These are phyloP conservation scores for Petrosia ficiformis DNA, from an alignment of 37 sponge, comb jelly and placozoan species.

Conservation along the genomic window DNA sequence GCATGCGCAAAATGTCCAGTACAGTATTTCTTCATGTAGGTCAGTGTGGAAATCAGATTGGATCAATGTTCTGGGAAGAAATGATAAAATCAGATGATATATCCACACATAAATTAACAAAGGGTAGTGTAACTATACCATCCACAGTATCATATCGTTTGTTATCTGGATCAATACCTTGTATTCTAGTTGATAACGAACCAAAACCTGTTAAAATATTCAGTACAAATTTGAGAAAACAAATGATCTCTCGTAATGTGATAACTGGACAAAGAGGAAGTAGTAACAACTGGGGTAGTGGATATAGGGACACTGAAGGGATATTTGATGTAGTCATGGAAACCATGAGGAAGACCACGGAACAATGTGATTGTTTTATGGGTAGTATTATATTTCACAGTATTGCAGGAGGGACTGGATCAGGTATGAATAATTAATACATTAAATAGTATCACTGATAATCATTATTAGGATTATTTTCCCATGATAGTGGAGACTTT, in stretches of 20 bases:
- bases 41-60: slow-evolving; percentile 83
- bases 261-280: slow-evolving; percentile 53
- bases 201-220: slow-evolving; percentile 17
- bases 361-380: slow-evolving; percentile 57
- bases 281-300: slow-evolving; percentile 88
- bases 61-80: slow-evolving; percentile 56
- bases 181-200: slow-evolving; percentile 64
- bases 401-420: slow-evolving; percentile 86
- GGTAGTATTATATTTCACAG: slow-evolving; percentile 79
- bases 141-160: not conserved
- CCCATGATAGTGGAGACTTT: too few species aligned
- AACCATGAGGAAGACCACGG: slow-evolving; percentile 53
- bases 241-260: slow-evolving; percentile 4
- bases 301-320: slow-evolving; percentile 38
- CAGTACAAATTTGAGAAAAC: not conserved
- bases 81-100: not conserved
- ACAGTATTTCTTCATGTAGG: slow-evolving; percentile 69
- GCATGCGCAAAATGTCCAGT: too few species aligned
- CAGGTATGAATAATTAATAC: slow-evolving; percentile 68
- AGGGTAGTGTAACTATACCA: not conserved
- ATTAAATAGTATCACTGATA: too few species aligned
- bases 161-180: slow-evolving; percentile 40
- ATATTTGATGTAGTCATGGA: slow-evolving; percentile 35
- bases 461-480: too few species aligned
- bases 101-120: not conserved